Base-by-base conservation (phyloP, 1,140 invertebrate species). In the Lepidurus arcticus region DNA sequence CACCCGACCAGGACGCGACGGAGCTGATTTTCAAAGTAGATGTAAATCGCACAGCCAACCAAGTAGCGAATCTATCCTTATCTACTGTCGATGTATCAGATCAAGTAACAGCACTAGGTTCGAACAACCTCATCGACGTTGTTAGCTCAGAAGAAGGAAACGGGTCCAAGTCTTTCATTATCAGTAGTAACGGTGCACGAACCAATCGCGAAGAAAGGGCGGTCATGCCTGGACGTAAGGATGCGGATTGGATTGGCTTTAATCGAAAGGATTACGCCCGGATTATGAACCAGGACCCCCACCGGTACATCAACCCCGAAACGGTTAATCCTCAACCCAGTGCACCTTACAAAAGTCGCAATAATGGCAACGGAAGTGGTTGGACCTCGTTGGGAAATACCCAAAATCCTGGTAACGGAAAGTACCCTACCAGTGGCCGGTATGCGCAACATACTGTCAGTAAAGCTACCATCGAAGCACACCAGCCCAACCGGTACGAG, bases 131-230 rank as follows among this genome's bases (percentile, higher is more conserved):
- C 10, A 78, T 78, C 73, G 78, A 78, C 34, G 78, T 78, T 0
- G 43, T 78, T 13, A 78, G 78, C 8, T 47, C 73, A 0, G 53
- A 43, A 1, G 42, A 42, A 6, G 73, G 75, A 10, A 74, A 74
- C 13, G 78, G 42, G 26, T 74, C 78, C 16, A 78, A 78, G 44
- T 78, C 78, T 26, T 75, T 78, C 44, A 78, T 78, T 44, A 78
- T 78, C 24, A 78, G 78, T 16, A 65, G 16, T 21, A 7, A 13
- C 8, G 53, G 4, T 7, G 8, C 53, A 5, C 53, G 53, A 13
- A 65, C 16, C 73, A 74, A 45, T 42, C 78, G 78, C 13, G 42
- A 44, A 42, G 42, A 76, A 42, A 34, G 75, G 43, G n/a, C 8
- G 16, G 78, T 9, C 44, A 34, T 16, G 26, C 24, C 24, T 53